These are phyloP conservation scores for Scaptomyza parva DNA, from an alignment of 2,888 invertebrate species.

Conservation along the genomic window DNA sequence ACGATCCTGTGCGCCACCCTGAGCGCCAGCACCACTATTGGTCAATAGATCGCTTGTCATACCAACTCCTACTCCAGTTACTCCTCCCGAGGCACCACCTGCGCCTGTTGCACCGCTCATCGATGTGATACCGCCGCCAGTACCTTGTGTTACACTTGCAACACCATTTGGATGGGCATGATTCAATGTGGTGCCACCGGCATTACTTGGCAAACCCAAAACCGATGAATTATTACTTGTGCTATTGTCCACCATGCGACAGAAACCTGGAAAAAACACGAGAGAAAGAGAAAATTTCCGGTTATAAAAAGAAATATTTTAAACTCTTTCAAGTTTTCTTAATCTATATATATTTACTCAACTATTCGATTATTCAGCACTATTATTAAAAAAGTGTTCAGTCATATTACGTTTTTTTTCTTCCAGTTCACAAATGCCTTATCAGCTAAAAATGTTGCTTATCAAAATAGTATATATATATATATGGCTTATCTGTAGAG, in stretches of 20 bases:
- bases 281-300: not conserved
- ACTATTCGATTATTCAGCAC: constrained; percentile 6
- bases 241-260: constrained; percentile 91
- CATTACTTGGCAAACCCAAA: constrained; percentile 74
- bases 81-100: constrained; percentile 69
- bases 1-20: constrained; percentile 86
- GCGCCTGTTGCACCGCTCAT: constrained; percentile 53
- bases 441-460: constrained; percentile 26
- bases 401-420: constrained; percentile 12
- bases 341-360: constrained; percentile 29
- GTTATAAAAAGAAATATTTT: too few species aligned
- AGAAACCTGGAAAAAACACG: constrained; percentile 90
- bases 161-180: constrained; percentile 57
- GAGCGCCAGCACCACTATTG: constrained; percentile 62
- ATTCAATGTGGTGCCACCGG: constrained; percentile 60
- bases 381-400: constrained; percentile 14
- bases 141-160: constrained; percentile 30
- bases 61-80: too few species aligned
- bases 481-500: constrained; percentile 17
- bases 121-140: constrained; percentile 49
- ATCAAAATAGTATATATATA: constrained; percentile 21
- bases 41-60: constrained; percentile 80
- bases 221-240: constrained; percentile 84
- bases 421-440: constrained; percentile 17
- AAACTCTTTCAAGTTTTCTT: too few species aligned